Evolutionary conservation across 2,113 vertebrate genomes (phyloP).

Genomic region (Oriolus oriolus): DNA sequence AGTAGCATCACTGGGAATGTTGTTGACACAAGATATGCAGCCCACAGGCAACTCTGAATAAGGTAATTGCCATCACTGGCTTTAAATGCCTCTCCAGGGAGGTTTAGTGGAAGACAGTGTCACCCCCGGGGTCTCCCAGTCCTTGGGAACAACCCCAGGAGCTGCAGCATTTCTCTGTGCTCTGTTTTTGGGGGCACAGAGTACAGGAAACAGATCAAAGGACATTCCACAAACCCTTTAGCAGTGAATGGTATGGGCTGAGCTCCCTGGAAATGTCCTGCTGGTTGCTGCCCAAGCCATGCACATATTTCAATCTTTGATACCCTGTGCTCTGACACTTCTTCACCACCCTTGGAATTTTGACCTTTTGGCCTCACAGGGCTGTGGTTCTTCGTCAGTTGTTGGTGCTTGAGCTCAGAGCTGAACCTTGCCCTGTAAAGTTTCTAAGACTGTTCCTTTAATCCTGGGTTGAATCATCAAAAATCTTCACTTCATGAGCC

Average conservation of each 20-base stretch:
- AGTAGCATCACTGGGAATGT: background rate
- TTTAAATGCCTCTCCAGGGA: background rate
- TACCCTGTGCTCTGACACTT: background rate
- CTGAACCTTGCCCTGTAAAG: background rate
- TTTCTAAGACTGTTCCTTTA: background rate
- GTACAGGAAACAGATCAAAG: background rate
- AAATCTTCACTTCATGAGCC: background rate
- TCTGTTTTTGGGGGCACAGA: background rate
- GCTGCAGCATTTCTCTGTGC: background rate
- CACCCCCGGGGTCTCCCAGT: background rate
- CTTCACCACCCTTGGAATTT: background rate
- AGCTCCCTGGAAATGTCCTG: background rate
- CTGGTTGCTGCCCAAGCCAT: background rate
- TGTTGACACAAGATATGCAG: slow-evolving; percentile 12
- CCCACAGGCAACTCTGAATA: background rate
- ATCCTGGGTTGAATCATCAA: background rate
- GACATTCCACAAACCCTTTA: background rate
- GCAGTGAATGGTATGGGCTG: background rate
- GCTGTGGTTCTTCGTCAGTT: background rate
- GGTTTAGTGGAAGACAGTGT: background rate
- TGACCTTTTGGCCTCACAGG: background rate
- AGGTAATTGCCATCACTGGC: background rate
- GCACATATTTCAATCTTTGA: background rate
- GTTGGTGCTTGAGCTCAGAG: background rate
- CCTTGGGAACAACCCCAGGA: background rate